Evolutionary conservation across 23 tunicate species (phyloP).

Genomic region (Oikopleura dioica): DNA sequence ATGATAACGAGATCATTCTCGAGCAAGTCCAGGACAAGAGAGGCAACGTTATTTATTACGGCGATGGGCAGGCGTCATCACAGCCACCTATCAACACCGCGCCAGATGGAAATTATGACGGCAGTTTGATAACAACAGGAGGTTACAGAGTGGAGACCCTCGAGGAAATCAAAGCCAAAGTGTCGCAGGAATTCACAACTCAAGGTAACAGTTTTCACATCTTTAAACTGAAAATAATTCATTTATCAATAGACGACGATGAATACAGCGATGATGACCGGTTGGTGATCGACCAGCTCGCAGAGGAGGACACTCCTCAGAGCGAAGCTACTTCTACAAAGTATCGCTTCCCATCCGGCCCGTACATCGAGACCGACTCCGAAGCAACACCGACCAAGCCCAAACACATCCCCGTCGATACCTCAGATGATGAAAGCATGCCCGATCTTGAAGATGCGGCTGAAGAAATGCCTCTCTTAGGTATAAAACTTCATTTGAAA

Average conservation of each 20-base stretch:
- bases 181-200: neutral
- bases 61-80: too few relatives aligned
- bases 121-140: too few relatives aligned
- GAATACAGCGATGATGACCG: neutral
- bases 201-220: neutral
- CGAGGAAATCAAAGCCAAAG: neutral
- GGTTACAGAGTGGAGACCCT: neutral
- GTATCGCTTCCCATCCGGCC: neutral
- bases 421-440: neutral
- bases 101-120: too few relatives aligned
- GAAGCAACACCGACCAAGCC: neutral
- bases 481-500: too few relatives aligned
- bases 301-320: neutral
- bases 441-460: neutral
- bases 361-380: neutral
- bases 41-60: too few relatives aligned
- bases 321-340: neutral
- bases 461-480: neutral
- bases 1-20: too few relatives aligned
- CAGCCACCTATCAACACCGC: too few relatives aligned
- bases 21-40: too few relatives aligned
- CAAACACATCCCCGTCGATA: neutral
- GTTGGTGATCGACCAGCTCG: neutral
- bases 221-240: neutral
- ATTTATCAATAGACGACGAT: neutral